Conservation (phyloP, 23 tunicate genomes). For the Halocynthia aurantium region DNA sequence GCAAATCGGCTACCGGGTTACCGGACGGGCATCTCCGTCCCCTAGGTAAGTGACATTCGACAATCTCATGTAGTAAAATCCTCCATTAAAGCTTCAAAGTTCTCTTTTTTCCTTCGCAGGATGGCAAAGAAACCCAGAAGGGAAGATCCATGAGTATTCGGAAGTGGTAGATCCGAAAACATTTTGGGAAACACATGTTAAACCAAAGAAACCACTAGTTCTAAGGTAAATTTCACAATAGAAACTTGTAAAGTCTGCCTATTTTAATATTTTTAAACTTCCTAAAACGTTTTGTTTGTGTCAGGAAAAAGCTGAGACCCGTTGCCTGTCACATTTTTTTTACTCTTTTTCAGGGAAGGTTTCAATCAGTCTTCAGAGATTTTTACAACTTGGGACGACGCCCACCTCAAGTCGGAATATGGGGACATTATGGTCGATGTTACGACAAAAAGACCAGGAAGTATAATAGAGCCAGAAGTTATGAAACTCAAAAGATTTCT, state of each 20-base stretch:
- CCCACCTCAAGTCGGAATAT: conserved; percentile 52
- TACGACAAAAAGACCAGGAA: conserved; percentile 85
- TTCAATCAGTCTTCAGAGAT: conserved; percentile 60
- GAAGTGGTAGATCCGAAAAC: conserved; percentile 38
- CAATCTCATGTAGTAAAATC: background rate
- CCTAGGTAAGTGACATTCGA: conserved; percentile 40
- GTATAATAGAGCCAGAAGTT: conserved; percentile 77
- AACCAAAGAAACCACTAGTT: conserved; percentile 68
- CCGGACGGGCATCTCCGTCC: conserved; percentile 86
- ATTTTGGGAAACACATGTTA: conserved; percentile 62
- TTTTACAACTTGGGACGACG: conserved; percentile 75
- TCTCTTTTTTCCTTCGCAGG: conserved; percentile 25
- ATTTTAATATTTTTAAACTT: background rate
- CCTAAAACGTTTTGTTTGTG: background rate
- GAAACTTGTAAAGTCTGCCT: background rate
- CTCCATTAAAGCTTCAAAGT: background rate
- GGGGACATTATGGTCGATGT: conserved; percentile 71
- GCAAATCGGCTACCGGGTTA: conserved; percentile 51
- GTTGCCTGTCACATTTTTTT: background rate
- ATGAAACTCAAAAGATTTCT: conserved; percentile 74
- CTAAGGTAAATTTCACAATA: conserved; percentile 33
- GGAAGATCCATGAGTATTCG: conserved; percentile 51
- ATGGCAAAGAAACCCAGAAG: conserved; percentile 82
- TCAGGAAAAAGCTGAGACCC: no score
- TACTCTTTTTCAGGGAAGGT: conserved; percentile 31